Conservation (phyloP, 2,888 invertebrate genomes). For the Andrena dorsata region DNA sequence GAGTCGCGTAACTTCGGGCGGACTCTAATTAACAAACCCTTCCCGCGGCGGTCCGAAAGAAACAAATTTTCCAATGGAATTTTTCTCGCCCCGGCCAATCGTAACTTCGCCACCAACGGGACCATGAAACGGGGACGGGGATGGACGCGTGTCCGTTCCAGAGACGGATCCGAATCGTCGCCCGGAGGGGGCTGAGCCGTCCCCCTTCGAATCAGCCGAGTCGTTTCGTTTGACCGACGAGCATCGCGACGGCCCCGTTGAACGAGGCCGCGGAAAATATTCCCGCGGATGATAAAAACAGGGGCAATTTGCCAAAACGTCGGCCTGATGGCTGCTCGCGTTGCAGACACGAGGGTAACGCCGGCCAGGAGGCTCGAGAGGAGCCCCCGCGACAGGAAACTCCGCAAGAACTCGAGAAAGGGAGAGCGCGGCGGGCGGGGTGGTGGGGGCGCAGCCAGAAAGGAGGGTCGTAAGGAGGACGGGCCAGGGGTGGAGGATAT, state of each 20-base stretch:
- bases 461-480: conserved; percentile 63
- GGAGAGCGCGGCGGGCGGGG: neutral
- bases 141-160: neutral
- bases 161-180: conserved; percentile 7
- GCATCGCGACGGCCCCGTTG: conserved; percentile 21
- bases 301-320: conserved; percentile 81
- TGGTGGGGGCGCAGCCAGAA: conserved; percentile 15
- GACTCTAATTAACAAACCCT: conserved; percentile 38
- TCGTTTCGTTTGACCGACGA: conserved; percentile 35
- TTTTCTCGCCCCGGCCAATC: conserved; percentile 28
- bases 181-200: neutral
- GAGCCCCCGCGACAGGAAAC: conserved; percentile 53
- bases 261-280: conserved; percentile 56
- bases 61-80: neutral
- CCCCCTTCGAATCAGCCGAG: neutral
- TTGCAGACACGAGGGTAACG: conserved; percentile 64
- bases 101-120: neutral
- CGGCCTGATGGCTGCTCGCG: conserved; percentile 67
- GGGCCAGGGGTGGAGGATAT: conserved; percentile 63
- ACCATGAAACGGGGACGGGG: conserved; percentile 15
- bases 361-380: conserved; percentile 53
- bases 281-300: conserved; percentile 73
- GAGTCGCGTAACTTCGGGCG: conserved; percentile 17
- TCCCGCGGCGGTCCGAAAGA: conserved; percentile 9
- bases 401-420: conserved; percentile 55